Evolutionary conservation across 2,888 invertebrate species (phyloP), one percentile per base, ranked within the genome.

Genomic region (Siphonodentalium dalli): DNA sequence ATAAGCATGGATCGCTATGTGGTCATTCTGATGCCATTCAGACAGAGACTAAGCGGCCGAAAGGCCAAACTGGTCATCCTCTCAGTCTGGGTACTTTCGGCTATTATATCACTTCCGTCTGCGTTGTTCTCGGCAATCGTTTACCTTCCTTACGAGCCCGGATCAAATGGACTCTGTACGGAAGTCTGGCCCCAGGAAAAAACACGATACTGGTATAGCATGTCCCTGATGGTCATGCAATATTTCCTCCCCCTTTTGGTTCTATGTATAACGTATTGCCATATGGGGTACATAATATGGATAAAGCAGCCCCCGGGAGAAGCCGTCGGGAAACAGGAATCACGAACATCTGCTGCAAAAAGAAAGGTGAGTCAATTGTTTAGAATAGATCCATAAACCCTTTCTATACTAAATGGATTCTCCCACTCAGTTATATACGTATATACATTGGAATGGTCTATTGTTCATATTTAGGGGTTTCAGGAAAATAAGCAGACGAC

Each of bases 281-380:
- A 91, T 66, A 94, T 95, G 57, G 93, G 90, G 0, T 85, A 90
- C 40, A 89, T 90, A 15, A 90, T 94, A 34, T 93, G 92, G 92
- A 91, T 91, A 18, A 90, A 91, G 63, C 84, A 89, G 34, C 89
- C 91, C 9, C 93, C 93, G 0, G 93, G 93, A 0, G 93, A 93
- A 79, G 92, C 92, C 0, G 90, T 92, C 77, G 88, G 89, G 55
- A 87, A 86, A 5, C 84, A 93, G 33, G 93, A 93, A 83, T 87
- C 88, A 61, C 85, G 92, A 41, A 88, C 93, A 83, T 91, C 90
- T 11, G 87, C 88, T 62, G 91, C 92, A 2, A 93, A 93, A 80
- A 85, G 90, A 82, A 93, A 93, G 89, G 93, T 93, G 83, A 82
- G 80, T 45, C 24, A 15, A 28, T 7, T n/a, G n/a, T n/a, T n/a